Evolutionary conservation across 2,113 vertebrate genomes (phyloP).

Genomic region (Indicator maculatus): DNA sequence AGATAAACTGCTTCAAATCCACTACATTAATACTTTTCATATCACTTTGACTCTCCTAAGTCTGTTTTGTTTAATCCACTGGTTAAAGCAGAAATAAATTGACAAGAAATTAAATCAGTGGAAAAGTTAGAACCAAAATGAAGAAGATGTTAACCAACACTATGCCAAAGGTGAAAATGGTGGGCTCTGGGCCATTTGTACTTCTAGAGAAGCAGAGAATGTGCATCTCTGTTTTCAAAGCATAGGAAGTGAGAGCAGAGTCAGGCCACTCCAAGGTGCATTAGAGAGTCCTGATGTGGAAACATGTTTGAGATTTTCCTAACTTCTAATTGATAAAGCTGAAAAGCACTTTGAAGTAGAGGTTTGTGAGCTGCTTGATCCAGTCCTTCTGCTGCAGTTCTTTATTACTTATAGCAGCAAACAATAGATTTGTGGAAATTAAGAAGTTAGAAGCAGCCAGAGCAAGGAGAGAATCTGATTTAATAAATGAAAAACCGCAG

Average conservation of each 20-base stretch:
- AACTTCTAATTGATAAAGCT: too few relatives aligned
- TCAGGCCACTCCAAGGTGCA: neutral
- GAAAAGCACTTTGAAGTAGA: neutral
- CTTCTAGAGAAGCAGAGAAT: neutral
- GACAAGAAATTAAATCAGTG: neutral
- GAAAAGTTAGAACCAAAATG: neutral
- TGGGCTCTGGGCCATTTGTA: neutral
- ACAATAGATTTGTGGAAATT: neutral
- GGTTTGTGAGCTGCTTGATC: neutral
- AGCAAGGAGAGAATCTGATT: neutral
- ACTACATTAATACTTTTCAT: neutral
- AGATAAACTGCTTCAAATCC: neutral
- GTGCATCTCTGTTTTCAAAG: too few relatives aligned
- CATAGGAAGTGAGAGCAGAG: neutral
- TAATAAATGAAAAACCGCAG: neutral
- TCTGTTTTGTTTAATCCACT: neutral
- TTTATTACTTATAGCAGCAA: neutral
- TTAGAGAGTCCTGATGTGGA: neutral
- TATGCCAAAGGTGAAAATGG: neutral
- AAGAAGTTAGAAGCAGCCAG: neutral
- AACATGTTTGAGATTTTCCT: neutral
- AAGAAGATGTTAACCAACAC: neutral
- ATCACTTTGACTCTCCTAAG: neutral
- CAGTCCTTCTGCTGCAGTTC: neutral
- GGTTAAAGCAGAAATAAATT: neutral